Percentiles rank a stretch among this genome's conserved stretches.
Conservation (phyloP, 2,113 vertebrate species). For the Lichenostomus cassidix region DNA sequence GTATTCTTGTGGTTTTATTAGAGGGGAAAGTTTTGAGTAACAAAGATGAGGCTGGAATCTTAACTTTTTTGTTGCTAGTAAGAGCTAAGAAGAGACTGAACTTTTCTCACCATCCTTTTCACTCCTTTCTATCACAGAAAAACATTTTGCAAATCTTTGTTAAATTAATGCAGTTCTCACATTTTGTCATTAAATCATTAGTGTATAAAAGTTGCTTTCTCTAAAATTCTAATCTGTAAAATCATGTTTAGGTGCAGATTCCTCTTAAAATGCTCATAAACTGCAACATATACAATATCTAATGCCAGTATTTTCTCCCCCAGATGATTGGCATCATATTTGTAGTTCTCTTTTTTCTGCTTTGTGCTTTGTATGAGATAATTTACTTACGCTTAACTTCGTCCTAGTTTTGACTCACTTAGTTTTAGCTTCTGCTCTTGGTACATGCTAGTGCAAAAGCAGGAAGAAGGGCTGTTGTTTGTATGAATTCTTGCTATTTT, state of each 20-base stretch:
- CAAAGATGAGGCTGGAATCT: neutral
- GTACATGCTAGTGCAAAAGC: neutral
- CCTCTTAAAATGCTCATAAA: neutral
- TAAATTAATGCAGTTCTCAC: neutral
- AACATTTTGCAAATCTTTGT: fast-evolving
- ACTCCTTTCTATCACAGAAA: neutral
- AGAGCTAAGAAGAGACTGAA: neutral
- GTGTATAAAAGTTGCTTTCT: fast-evolving
- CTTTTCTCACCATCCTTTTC: neutral
- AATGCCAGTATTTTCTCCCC: neutral
- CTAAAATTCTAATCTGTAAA: neutral
- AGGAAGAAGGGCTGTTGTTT: neutral
- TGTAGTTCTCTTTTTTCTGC: neutral
- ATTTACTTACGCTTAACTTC: neutral
- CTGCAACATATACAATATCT: neutral
- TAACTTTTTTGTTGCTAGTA: neutral
- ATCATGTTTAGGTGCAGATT: neutral
- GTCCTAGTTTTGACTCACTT: neutral
- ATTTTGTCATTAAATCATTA: neutral
- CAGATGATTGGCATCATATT: neutral
- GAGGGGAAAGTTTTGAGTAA: neutral
- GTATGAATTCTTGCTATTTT: neutral
- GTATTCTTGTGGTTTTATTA: conserved; percentile 15
- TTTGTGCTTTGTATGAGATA: neutral
- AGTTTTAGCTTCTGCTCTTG: neutral